phyloP scores from a whole-genome alignment of 1,140 invertebrate species.

The Solen grandis region DNA sequence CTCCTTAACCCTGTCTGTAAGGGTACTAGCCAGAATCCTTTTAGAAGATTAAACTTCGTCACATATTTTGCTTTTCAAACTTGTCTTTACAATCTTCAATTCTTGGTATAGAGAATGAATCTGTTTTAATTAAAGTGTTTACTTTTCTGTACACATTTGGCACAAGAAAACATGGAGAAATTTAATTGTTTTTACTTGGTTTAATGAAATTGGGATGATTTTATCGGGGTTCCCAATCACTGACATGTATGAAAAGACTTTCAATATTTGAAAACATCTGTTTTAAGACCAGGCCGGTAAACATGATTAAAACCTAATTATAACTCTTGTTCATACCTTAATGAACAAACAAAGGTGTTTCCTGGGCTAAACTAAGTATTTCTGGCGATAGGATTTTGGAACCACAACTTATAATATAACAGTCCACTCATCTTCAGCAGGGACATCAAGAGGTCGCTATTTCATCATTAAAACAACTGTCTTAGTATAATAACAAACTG shows the following conservation, averaged over 20 bases:
- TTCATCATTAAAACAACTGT: not conserved
- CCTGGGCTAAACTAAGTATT: slow-evolving; percentile 12
- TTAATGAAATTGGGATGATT: not conserved
- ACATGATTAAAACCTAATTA: not conserved
- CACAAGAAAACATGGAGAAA: slow-evolving; percentile 51
- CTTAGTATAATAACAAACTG: not conserved
- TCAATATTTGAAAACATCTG: slow-evolving; percentile 13
- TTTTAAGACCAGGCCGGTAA: not conserved
- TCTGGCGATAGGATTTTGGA: not conserved
- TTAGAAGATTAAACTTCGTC: slow-evolving; percentile 48
- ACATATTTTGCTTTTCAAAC: slow-evolving; percentile 35
- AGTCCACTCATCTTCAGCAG: no score
- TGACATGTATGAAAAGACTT: not conserved
- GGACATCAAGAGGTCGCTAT: not conserved
- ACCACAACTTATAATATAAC: not conserved
- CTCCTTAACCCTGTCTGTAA: slow-evolving; percentile 30
- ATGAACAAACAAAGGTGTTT: no score
- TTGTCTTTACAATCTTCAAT: slow-evolving; percentile 51
- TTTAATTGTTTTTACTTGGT: slow-evolving; percentile 32
- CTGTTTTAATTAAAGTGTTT: slow-evolving; percentile 47
- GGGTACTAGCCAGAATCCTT: slow-evolving; percentile 45
- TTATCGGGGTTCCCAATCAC: no score
- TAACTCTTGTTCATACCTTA: slow-evolving; percentile 3
- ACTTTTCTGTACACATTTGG: slow-evolving; percentile 59
- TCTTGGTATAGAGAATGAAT: slow-evolving; percentile 38